A percentile compares a stretch with the other conserved stretches of the same genome.
phyloP scores from a whole-genome alignment of 2,888 invertebrate species.

The Epiblema foenella region DNA sequence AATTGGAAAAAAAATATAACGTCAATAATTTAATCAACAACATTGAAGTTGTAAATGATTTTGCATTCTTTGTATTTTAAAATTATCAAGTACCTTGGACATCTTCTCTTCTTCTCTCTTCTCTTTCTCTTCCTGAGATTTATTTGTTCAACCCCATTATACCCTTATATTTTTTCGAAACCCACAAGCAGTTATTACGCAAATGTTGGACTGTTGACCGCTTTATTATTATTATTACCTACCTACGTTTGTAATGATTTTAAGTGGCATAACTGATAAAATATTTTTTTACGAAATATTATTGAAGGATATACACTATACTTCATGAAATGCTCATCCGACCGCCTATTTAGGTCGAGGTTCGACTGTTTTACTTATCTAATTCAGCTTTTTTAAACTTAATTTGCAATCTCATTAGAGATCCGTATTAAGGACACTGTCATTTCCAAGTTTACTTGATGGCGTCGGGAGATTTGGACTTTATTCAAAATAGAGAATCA shows the following conservation, averaged over 20 bases:
- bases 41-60: not conserved
- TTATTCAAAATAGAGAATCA: not conserved
- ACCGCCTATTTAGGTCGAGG: conserved; percentile 40
- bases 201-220: no score
- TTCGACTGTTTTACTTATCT: conserved; percentile 38
- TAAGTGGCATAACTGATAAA: not conserved
- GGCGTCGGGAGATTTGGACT: not conserved
- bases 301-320: not conserved
- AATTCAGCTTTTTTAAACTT: conserved; percentile 39
- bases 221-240: no score
- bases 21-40: not conserved
- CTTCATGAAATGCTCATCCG: conserved; percentile 36
- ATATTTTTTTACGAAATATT: no score
- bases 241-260: not conserved
- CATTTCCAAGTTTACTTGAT: not conserved
- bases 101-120: no score
- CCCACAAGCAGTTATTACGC: no score
- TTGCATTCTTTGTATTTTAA: not conserved
- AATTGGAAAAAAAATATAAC: not conserved
- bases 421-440: conserved; percentile 25
- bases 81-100: not conserved
- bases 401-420: conserved; percentile 42
- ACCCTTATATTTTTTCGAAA: no score
- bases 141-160: no score
- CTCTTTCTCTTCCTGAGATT: no score